phyloP scores from a whole-genome alignment of 1,140 invertebrate species.

The Drosophila ogumai region DNA sequence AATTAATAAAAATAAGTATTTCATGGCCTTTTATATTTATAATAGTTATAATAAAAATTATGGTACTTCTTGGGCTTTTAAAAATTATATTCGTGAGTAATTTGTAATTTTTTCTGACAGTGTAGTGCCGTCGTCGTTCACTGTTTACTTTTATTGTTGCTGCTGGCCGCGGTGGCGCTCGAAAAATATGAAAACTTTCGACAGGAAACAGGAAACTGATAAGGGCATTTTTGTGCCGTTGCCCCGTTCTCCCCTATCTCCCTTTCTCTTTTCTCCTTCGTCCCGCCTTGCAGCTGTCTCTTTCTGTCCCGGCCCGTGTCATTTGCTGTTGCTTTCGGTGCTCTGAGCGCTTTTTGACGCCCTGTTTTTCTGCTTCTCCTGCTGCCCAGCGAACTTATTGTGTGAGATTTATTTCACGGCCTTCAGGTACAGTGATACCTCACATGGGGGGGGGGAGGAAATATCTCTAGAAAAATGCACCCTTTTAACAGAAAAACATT shows the following conservation, averaged over 20 bases:
- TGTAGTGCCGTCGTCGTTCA: conserved; percentile 43
- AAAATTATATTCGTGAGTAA: not conserved
- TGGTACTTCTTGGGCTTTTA: not conserved
- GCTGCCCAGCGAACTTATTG: conserved; percentile 66
- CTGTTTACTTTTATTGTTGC: conserved; percentile 65
- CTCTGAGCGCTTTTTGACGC: conserved; percentile 68
- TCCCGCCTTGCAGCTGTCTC: not conserved
- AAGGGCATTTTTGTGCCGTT: conserved; percentile 81
- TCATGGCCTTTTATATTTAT: not conserved
- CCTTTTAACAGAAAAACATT: too few relatives aligned
- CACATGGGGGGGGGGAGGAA: too few relatives aligned
- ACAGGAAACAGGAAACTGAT: conserved; percentile 84
- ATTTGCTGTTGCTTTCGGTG: conserved; percentile 68
- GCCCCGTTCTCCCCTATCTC: conserved; percentile 34
- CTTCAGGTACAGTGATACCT: conserved; percentile 19
- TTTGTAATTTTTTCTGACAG: conserved; percentile 3
- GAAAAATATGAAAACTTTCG: conserved; percentile 85
- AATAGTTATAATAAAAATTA: not conserved
- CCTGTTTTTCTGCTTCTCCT: conserved; percentile 1
- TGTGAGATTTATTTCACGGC: conserved; percentile 71
- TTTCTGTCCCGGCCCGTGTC: conserved; percentile 55
- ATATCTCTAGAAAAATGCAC: not conserved
- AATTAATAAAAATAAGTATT: not conserved
- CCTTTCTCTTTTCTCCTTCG: not conserved
- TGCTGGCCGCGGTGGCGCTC: conserved; percentile 57